Percentiles rank a stretch among this genome's conserved stretches.
phyloP scores from a whole-genome alignment of 2,113 vertebrate genomes.

The Anas platyrhynchos region DNA sequence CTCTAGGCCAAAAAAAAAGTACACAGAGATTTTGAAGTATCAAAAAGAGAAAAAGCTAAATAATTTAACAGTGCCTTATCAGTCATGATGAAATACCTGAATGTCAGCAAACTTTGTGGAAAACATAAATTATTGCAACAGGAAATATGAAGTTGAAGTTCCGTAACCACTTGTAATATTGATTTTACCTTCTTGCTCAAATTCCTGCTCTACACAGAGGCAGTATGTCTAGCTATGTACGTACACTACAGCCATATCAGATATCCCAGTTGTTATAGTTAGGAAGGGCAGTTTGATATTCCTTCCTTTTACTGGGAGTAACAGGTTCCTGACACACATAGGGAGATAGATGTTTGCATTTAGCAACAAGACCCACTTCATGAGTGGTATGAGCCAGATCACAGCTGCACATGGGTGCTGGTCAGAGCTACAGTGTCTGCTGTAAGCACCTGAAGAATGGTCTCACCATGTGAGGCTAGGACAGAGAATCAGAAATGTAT shows the following conservation, averaged over 20 bases:
- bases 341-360: neutral
- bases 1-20: neutral
- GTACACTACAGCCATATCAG: neutral
- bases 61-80: neutral
- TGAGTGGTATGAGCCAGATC: neutral
- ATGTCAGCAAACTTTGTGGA: neutral
- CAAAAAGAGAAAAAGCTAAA: neutral
- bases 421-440: neutral
- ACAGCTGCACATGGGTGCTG: neutral
- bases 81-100: neutral
- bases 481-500: neutral
- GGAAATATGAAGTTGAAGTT: neutral
- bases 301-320: neutral
- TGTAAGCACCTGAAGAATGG: neutral
- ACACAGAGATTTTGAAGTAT: neutral
- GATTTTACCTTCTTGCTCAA: neutral
- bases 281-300: neutral
- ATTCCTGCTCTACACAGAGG: neutral
- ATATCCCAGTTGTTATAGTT: too few relatives aligned
- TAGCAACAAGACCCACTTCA: neutral
- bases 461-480: neutral
- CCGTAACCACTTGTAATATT: rapidly evolving
- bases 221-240: neutral
- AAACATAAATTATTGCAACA: neutral
- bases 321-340: neutral